phyloP scores from a whole-genome alignment of 2,113 vertebrate species.

The Psilopogon haemacephalus region DNA sequence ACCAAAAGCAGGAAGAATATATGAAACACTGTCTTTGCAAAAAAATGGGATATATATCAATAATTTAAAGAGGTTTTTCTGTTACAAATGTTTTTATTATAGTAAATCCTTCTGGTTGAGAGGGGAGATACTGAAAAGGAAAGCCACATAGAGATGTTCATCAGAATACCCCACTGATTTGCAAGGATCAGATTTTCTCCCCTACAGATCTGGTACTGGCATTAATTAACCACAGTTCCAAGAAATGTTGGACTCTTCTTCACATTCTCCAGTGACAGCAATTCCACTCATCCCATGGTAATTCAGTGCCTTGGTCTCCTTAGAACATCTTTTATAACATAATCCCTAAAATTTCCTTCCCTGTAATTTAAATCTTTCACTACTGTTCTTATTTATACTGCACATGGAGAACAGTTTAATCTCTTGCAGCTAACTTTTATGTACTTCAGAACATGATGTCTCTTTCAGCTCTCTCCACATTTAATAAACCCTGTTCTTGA shows the following conservation, averaged over 20 bases:
- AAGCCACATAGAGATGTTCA: background rate
- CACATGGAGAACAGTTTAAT: background rate
- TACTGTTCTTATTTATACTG: background rate
- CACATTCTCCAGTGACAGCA: background rate
- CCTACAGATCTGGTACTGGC: background rate
- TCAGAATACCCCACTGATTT: background rate
- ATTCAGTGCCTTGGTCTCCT: background rate
- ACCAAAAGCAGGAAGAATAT: background rate
- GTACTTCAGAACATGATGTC: background rate
- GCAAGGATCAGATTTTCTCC: constrained; percentile 15
- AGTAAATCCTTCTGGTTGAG: background rate
- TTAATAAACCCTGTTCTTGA: background rate
- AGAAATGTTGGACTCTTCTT: background rate
- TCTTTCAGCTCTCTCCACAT: background rate
- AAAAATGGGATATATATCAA: background rate
- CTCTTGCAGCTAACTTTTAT: background rate
- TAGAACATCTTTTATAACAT: background rate
- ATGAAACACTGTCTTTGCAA: background rate
- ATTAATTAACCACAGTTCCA: constrained; percentile 13
- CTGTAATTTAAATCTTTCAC: background rate
- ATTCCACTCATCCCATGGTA: background rate
- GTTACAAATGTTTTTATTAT: background rate
- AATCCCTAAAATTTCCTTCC: background rate
- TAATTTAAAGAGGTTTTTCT: background rate
- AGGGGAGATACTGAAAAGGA: background rate